Base-by-base conservation (phyloP, 2,113 vertebrate species). In the Chionis minor region DNA sequence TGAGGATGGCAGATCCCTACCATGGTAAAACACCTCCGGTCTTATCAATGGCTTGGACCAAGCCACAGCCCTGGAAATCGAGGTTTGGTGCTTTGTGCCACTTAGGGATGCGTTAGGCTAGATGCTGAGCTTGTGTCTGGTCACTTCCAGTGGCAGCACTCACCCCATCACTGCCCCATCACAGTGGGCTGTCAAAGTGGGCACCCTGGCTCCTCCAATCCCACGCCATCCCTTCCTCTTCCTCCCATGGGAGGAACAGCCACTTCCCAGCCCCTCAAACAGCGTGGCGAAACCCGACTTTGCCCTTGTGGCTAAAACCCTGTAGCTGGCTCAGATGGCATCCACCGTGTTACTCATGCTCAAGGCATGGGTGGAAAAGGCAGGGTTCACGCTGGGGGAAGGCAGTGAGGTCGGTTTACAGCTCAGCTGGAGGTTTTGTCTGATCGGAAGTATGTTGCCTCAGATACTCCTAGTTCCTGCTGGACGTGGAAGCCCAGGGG, bases 221-320 rank as follows among this genome's bases (percentile, higher is more conserved):
- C 28, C 15, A 18, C 0, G 0, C 20, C 28, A 74, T 26, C 6
- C 17, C 8, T 81, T 81, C 0, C 1, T 94, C 17, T 62, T 91
- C 38, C 65, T 81, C n/a, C 30, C 8, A 9, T 9, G 21, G 16
- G n/a, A 79, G 47, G 47, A 87, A 38, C 28, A 40, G 6, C 23
- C 14, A 17, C 20, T 86, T 92, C n/a, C 33, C 38, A 81, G 13
- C 5, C 17, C 40, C 47, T 81, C 30, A 59, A 75, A 80, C 12
- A 63, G 10, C 1, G 4, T 44, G 55, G 28, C 33, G 61, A 80
- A 86, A 3, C 6, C 8, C n/a, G 83, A 0, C 4, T 52, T 80
- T 92, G 40, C 6, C 12, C 12, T 26, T 52, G 21, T 0, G 1
- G 7, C 26, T 89, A 32, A 94, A 92, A 74, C 15, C 10, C 18